phyloP scores from a whole-genome alignment of 1,140 invertebrate genomes.

The Euura saliciscinereae region DNA sequence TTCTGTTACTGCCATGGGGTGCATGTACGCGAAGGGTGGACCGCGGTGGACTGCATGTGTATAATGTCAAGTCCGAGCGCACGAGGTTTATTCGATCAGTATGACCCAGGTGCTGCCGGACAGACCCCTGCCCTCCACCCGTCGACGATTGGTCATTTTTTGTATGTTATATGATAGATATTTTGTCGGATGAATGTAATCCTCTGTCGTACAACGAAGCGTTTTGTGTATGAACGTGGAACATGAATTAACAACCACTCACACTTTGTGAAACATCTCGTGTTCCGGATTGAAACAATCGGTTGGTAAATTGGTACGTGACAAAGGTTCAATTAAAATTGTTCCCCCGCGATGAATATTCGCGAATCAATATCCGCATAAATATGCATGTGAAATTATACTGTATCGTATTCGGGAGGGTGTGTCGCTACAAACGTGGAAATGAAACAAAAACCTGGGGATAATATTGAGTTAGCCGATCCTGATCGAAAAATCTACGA shows the following conservation, averaged over 20 bases:
- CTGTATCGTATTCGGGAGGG: too few species aligned
- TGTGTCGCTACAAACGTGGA: background rate
- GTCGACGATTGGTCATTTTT: background rate
- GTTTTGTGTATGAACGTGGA: background rate
- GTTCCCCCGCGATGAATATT: background rate
- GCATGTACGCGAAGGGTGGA: background rate
- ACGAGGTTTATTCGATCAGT: background rate
- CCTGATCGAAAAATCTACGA: constrained; percentile 2
- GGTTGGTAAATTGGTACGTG: background rate
- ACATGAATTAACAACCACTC: background rate
- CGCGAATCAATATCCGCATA: background rate
- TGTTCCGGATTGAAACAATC: background rate
- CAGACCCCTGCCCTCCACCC: background rate
- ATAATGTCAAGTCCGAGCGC: background rate
- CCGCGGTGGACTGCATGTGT: too few species aligned
- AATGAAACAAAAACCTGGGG: background rate
- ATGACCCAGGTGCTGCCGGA: background rate
- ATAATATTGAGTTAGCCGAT: background rate
- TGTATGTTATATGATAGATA: background rate
- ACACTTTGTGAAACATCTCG: background rate
- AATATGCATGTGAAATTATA: background rate
- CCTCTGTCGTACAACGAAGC: background rate
- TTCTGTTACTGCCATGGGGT: background rate
- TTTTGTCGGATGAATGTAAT: background rate
- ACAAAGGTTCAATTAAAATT: background rate